These are phyloP conservation scores for Pediacus dermestoides DNA, from an alignment of 2,888 invertebrate species.

Conservation along the genomic window DNA sequence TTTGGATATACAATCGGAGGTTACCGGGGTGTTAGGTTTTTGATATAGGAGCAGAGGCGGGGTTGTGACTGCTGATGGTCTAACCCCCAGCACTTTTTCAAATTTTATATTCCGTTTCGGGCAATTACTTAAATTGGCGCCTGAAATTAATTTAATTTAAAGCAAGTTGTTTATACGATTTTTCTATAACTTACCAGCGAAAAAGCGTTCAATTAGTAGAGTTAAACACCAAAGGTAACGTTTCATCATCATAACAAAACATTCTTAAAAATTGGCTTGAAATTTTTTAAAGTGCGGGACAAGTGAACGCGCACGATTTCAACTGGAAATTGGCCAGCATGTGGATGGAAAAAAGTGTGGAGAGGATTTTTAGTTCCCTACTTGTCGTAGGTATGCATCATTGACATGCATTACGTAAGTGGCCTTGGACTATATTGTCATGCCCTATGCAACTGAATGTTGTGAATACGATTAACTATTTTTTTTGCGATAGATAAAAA, in stretches of 20 bases:
- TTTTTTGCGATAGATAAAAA: no score
- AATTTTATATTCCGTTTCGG: conserved; percentile 39
- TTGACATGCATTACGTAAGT: conserved; percentile 23
- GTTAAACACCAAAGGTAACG: no score
- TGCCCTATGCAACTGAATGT: conserved; percentile 18
- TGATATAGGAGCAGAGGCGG: conserved; percentile 33
- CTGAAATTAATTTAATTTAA: conserved; percentile 25
- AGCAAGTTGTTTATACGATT: conserved; percentile 6
- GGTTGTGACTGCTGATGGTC: conserved; percentile 33
- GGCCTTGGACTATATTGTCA: conserved; percentile 22
- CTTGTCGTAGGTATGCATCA: conserved; percentile 12
- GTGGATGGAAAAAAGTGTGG: neutral
- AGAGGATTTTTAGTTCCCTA: conserved; percentile 2
- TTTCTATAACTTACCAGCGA: conserved; percentile 1
- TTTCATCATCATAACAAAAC: conserved; percentile 2
- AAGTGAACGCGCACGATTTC: neutral
- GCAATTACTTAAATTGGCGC: conserved; percentile 37
- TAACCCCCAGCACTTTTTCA: conserved; percentile 46
- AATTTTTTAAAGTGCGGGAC: no score
- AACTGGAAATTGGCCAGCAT: neutral
- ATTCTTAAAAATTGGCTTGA: conserved; percentile 6
- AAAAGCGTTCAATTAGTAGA: no score
- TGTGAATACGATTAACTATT: neutral
- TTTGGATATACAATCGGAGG: conserved; percentile 42
- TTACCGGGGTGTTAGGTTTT: conserved; percentile 34